Percentiles rank a stretch among this genome's conserved stretches.
phyloP scores from a whole-genome alignment of 2,113 vertebrate species.

The Furnarius figulus region DNA sequence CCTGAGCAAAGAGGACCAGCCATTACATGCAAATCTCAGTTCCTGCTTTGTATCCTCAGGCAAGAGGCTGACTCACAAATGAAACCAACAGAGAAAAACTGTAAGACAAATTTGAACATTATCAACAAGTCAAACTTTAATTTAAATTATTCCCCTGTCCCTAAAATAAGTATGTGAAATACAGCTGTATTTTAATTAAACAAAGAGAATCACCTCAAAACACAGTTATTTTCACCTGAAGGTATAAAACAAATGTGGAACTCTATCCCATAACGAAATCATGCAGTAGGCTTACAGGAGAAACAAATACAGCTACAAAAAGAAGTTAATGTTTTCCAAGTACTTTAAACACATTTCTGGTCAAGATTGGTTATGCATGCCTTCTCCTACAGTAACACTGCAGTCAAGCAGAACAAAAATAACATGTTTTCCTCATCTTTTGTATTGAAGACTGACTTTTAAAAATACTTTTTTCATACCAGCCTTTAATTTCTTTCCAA shows the following conservation, averaged over 20 bases:
- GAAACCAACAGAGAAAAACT: not conserved
- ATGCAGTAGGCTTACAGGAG: not conserved
- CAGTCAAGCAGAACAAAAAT: slow-evolving; percentile 42
- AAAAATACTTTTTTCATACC: not conserved
- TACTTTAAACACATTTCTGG: not conserved
- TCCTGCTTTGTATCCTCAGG: not conserved
- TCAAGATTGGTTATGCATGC: slow-evolving; percentile 18
- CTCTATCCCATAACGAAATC: not conserved
- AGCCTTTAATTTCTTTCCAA: not conserved
- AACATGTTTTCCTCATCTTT: not conserved
- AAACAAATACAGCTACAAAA: not conserved
- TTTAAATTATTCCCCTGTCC: not conserved
- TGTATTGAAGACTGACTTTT: not conserved
- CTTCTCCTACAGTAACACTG: not conserved
- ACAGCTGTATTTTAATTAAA: not conserved
- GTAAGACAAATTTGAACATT: not conserved
- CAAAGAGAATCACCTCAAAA: not conserved
- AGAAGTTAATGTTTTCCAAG: slow-evolving; percentile 52
- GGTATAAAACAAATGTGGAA: not conserved
- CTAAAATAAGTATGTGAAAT: not conserved
- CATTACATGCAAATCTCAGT: not conserved
- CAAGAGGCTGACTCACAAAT: not conserved
- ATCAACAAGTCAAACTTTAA: not conserved
- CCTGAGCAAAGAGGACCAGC: not conserved
- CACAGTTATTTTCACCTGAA: not conserved